Evolutionary conservation across 1,140 invertebrate genomes (phyloP).

Genomic region (Vollenhovia emeryi): DNA sequence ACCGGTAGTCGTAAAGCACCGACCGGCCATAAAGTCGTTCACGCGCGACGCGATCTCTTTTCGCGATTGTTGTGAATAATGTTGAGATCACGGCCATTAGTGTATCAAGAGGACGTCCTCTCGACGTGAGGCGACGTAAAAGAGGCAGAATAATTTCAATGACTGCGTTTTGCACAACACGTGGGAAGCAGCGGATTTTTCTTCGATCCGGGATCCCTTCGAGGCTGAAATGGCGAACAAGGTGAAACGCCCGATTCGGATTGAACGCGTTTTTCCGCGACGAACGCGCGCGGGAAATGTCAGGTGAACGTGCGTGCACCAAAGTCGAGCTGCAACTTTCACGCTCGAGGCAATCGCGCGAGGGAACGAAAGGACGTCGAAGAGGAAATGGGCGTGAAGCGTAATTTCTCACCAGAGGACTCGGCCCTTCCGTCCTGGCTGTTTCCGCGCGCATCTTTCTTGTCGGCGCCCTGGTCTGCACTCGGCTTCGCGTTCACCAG

Average conservation of each 20-base stretch:
- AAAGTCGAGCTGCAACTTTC: conserved; percentile 46
- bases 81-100: not conserved
- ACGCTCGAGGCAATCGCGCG: conserved; percentile 10
- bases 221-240: not conserved
- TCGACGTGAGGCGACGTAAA: not conserved
- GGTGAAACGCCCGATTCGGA: not conserved
- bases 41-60: conserved; percentile 18
- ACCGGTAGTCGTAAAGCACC: conserved; percentile 22
- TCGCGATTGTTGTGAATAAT: conserved; percentile 6
- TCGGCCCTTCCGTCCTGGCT: conserved; percentile 76
- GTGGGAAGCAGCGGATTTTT: not conserved
- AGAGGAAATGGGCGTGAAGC: not conserved
- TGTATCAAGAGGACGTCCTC: not conserved
- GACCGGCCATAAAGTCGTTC: not conserved
- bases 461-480: conserved; percentile 73
- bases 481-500: conserved; percentile 65
- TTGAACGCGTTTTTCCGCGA: not conserved
- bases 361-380: not conserved
- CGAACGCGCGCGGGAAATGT: conserved; percentile 9
- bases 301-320: not conserved
- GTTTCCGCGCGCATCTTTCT: conserved; percentile 63
- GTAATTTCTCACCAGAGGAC: conserved; percentile 43
- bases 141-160: not conserved
- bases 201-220: not conserved
- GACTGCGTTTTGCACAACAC: not conserved